phyloP scores from a whole-genome alignment of 2,113 vertebrate species.

The Balaeniceps rex region DNA sequence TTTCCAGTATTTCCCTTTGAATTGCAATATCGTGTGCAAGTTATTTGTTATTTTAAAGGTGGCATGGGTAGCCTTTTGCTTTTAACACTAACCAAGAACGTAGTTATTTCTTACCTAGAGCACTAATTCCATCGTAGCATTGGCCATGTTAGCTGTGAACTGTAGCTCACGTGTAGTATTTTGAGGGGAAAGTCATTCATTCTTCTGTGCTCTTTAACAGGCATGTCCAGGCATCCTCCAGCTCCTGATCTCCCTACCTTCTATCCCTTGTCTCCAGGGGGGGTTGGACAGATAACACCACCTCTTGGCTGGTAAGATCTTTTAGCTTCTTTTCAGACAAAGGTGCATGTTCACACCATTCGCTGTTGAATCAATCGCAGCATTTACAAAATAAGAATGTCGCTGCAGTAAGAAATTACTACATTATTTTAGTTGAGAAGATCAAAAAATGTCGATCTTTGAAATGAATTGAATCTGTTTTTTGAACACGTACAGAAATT shows the following conservation, averaged over 20 bases:
- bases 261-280: constrained; percentile 93
- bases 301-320: constrained; percentile 94
- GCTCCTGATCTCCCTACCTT: constrained; percentile 95
- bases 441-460: constrained; percentile 24
- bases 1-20: neutral
- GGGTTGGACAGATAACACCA: constrained; percentile 95
- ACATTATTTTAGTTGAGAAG: constrained; percentile 43
- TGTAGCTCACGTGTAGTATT: neutral
- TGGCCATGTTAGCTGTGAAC: neutral
- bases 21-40: accelerated
- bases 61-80: neutral
- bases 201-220: constrained; percentile 71
- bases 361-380: neutral
- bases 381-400: constrained; percentile 5
- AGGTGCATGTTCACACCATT: neutral
- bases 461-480: constrained; percentile 40
- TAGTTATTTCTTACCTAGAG: neutral
- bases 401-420: neutral
- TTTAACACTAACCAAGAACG: neutral
- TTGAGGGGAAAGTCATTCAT: neutral
- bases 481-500: constrained; percentile 24
- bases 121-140: neutral
- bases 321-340: constrained; percentile 21
- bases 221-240: constrained; percentile 92
- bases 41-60: neutral